phyloP scores from a whole-genome alignment of 2,113 vertebrate genomes.

The Machaerirhynchus nigripectus region DNA sequence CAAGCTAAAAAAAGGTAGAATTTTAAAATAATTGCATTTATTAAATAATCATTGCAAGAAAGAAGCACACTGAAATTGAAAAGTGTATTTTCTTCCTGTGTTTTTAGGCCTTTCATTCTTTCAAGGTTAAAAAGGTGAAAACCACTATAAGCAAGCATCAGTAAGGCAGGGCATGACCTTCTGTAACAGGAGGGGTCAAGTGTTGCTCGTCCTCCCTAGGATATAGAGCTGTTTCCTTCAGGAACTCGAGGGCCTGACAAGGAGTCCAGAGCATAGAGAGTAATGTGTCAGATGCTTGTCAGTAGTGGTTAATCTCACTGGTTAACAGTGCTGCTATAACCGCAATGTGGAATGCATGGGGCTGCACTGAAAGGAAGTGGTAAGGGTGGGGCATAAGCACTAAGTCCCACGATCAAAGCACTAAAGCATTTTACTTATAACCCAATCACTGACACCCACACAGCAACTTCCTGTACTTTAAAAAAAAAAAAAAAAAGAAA shows the following conservation, averaged over 20 bases:
- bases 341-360: slow-evolving; percentile 54
- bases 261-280: neutral
- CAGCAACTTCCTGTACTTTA: slow-evolving; percentile 75
- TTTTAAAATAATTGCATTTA: neutral
- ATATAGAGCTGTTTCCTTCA: neutral
- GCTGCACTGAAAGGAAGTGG: slow-evolving; percentile 81
- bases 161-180: fast-evolving
- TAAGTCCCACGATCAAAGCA: slow-evolving; percentile 75
- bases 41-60: neutral
- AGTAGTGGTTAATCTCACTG: slow-evolving; percentile 30
- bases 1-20: neutral
- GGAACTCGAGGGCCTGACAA: neutral
- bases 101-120: neutral
- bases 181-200: neutral
- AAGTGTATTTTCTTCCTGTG: neutral
- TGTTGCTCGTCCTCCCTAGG: neutral
- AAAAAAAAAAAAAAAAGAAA: neutral
- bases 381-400: slow-evolving; percentile 80
- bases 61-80: neutral
- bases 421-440: slow-evolving; percentile 65
- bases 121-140: slow-evolving; percentile 62
- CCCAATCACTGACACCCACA: slow-evolving; percentile 84
- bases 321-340: slow-evolving; percentile 54
- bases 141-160: slow-evolving; percentile 3
- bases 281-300: neutral